Evolutionary conservation across 2,888 invertebrate species (phyloP).

Genomic region (Acanthopleura granulata): DNA sequence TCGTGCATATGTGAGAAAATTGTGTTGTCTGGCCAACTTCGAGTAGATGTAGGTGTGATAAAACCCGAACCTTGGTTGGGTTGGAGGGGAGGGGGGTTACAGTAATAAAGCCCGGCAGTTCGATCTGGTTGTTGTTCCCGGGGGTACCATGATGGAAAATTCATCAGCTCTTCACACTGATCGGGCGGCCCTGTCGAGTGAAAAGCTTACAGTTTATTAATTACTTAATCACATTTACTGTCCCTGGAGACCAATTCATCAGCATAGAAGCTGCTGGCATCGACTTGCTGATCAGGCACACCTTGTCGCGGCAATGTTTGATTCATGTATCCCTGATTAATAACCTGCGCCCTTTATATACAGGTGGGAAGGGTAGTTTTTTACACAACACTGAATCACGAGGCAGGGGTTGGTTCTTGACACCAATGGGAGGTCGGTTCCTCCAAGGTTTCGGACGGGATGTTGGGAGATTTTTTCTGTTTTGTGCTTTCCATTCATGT

Average conservation of each 20-base stretch:
- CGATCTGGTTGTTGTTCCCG: background rate
- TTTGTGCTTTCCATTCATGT: too few species aligned
- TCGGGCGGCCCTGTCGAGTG: background rate
- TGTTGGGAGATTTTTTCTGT: too few species aligned
- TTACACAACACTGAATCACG: too few species aligned
- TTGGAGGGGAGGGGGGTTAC: too few species aligned
- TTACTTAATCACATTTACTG: conserved; percentile 19
- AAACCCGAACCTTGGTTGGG: too few species aligned
- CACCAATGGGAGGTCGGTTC: too few species aligned
- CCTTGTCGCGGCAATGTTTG: conserved; percentile 8
- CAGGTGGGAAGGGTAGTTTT: too few species aligned
- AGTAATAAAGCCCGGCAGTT: background rate
- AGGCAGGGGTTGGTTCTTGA: too few species aligned
- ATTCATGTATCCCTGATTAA: conserved; percentile 5
- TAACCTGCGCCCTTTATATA: background rate
- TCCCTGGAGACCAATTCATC: conserved; percentile 9
- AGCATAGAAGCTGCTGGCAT: background rate
- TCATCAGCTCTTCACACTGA: conserved; percentile 6
- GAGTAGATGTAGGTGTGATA: too few species aligned
- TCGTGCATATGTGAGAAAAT: too few species aligned
- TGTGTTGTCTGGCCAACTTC: too few species aligned
- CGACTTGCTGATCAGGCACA: background rate
- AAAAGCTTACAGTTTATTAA: conserved; percentile 19
- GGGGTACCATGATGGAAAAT: conserved; percentile 9
- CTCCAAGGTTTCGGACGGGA: too few species aligned